Evolutionary conservation across 2,888 invertebrate genomes (phyloP).

Genomic region (Epistrophe grossulariae): DNA sequence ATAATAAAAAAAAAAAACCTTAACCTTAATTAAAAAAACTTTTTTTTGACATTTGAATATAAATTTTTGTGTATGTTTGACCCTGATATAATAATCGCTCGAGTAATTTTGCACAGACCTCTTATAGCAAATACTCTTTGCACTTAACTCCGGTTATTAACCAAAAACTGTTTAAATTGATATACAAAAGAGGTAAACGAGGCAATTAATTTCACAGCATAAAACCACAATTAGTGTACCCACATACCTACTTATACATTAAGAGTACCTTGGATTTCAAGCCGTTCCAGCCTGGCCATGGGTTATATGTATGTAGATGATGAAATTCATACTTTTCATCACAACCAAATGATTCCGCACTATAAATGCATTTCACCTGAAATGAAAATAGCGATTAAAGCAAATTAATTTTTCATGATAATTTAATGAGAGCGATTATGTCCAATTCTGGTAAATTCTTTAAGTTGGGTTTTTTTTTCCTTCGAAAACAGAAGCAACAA

Average conservation of each 20-base stretch:
- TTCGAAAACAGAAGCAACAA: too few relatives aligned
- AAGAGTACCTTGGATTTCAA: background rate
- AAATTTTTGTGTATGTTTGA: background rate
- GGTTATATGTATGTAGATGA: background rate
- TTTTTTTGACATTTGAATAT: background rate
- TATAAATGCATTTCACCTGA: constrained; percentile 60
- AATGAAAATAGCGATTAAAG: background rate
- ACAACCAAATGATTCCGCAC: constrained; percentile 36
- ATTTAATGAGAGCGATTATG: constrained; percentile 46
- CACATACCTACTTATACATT: background rate
- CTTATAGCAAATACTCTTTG: background rate
- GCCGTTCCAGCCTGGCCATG: background rate
- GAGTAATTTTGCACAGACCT: background rate
- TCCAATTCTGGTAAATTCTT: too few relatives aligned
- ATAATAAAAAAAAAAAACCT: background rate
- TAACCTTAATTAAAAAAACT: constrained; percentile 2
- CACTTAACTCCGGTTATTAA: constrained; percentile 51
- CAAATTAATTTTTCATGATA: constrained; percentile 48
- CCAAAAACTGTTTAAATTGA: constrained; percentile 67
- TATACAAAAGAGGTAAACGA: constrained; percentile 53
- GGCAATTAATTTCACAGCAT: constrained; percentile 37
- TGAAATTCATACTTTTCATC: constrained; percentile 35
- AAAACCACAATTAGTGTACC: constrained; percentile 65
- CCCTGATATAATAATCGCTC: background rate
- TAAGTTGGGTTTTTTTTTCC: too few relatives aligned